Evolutionary conservation across 2,888 invertebrate species (phyloP).

Genomic region (Plagodis pulveraria): DNA sequence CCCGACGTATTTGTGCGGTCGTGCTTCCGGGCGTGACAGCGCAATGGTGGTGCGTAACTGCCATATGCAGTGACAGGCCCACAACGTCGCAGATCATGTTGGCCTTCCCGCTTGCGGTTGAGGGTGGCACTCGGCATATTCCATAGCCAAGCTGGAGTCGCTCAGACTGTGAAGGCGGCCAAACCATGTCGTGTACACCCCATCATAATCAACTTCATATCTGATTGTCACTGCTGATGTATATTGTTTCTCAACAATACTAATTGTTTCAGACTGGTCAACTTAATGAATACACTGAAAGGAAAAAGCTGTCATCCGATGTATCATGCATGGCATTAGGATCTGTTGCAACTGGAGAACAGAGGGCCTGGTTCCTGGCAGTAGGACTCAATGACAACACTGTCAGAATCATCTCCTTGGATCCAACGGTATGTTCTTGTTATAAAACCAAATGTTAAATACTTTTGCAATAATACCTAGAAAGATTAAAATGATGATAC

Average conservation of each 20-base stretch:
- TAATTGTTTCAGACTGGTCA: constrained; percentile 93
- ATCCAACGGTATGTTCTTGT: constrained; percentile 89
- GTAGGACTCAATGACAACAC: constrained; percentile 98
- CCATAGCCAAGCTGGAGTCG: constrained; percentile 90
- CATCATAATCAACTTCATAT: constrained; percentile 1
- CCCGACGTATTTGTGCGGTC: constrained; percentile 68
- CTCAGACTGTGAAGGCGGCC: constrained; percentile 87
- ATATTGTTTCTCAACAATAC: no score
- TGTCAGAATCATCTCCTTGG: constrained; percentile 98
- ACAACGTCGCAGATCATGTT: constrained; percentile 87
- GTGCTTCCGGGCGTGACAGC: constrained; percentile 59
- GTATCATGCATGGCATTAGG: constrained; percentile 99
- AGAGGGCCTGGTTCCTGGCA: constrained; percentile 97
- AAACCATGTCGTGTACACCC: constrained; percentile 89
- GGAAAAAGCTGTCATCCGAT: constrained; percentile 98
- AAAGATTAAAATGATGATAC: constrained; percentile 74
- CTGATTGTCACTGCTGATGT: neutral
- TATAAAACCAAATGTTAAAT: neutral
- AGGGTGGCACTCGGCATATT: constrained; percentile 88
- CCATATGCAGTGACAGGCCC: constrained; percentile 80
- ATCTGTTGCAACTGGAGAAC: constrained; percentile 97
- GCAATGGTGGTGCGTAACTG: constrained; percentile 81
- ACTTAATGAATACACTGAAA: constrained; percentile 98
- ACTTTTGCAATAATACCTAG: neutral
- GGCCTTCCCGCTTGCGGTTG: constrained; percentile 80